Conservation (phyloP, 1,140 invertebrate genomes). For the Phenacoccus solenopsis region DNA sequence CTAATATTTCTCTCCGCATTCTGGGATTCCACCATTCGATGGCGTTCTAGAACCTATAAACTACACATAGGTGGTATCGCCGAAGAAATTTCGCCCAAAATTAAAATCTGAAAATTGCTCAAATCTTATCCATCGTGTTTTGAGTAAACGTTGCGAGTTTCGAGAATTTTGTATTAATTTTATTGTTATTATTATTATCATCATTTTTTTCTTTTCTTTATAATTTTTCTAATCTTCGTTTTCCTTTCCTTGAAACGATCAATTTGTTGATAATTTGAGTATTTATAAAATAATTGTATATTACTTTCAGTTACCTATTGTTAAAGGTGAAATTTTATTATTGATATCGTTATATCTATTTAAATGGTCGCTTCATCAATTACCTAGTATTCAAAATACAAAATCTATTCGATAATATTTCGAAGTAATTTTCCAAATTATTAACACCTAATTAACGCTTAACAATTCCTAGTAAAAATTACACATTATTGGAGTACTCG, state of each 20-base stretch:
- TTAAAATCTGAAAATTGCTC: background rate
- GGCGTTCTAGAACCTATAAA: constrained; percentile 78
- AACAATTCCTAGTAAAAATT: too few species aligned
- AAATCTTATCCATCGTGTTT: background rate
- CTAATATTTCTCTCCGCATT: constrained; percentile 75
- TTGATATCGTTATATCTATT: background rate
- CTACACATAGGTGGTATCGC: constrained; percentile 87
- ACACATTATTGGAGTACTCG: too few species aligned
- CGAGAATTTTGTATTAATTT: too few species aligned
- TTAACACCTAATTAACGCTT: too few species aligned
- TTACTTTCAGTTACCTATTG: background rate
- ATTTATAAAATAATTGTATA: background rate
- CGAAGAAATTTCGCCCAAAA: constrained; percentile 35
- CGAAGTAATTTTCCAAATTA: too few species aligned
- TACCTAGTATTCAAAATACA: too few species aligned
- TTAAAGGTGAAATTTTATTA: background rate
- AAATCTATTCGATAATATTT: background rate
- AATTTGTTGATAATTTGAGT: background rate
- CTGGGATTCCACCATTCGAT: constrained; percentile 69
- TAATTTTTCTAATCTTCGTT: too few species aligned
- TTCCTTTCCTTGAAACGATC: background rate
- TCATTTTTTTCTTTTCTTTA: background rate
- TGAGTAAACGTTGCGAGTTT: too few species aligned
- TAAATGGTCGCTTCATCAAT: too few species aligned
- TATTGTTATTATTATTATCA: background rate